Evolutionary conservation across 35 echinoderm and acorn worm species (phyloP), one percentile per base, ranked within the genome.

Genomic region (Ophioderma brevispina): DNA sequence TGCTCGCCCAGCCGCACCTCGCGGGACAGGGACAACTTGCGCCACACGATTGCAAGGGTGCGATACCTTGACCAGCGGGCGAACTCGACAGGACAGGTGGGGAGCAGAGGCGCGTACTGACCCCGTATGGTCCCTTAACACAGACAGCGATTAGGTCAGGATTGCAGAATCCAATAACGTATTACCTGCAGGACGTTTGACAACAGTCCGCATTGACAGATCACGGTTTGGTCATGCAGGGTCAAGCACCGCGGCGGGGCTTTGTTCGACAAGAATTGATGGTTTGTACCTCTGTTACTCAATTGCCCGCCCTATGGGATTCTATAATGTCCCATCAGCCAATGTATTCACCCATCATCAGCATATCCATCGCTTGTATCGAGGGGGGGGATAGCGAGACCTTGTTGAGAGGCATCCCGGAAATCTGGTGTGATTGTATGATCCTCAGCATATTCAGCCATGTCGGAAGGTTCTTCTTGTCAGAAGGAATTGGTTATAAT

Each of bases 281-380:
- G 17, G 33, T 80, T 13, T 13, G 33, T 1, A 18, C 78, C 4
- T 37, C 78, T 36, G 33, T 34, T 35, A 80, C 78, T 37, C 78
- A 80, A 37, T 23, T 80, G 78, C 78, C n/a, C 78, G 1, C 78
- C 78, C 1, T 18, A 80, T 80, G 78, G 78, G 33, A 35, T 80
- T 37, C 78, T 80, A 10, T 80, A 35, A 35, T 80, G 78, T 1
- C 78, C n/a, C 35, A 35, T 80, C 33, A 10, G 78, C 78, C 78
- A 80, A 37, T 33, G 78, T 80, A 23, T 5, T 4, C 5, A 33
- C 33, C 80, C 40, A 42, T 82, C 40, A 40, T 38, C 80, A 40
- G 80, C 80, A 40, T 43, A 43, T 39, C 80, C 17, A 31, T 39
- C 2, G 14, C 46, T 82, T 0, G 59, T 70, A 25, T 70, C 59